Evolutionary conservation across 2,113 vertebrate genomes (phyloP), one percentile per base, ranked within the genome.

Genomic region (Ailurus styani): DNA sequence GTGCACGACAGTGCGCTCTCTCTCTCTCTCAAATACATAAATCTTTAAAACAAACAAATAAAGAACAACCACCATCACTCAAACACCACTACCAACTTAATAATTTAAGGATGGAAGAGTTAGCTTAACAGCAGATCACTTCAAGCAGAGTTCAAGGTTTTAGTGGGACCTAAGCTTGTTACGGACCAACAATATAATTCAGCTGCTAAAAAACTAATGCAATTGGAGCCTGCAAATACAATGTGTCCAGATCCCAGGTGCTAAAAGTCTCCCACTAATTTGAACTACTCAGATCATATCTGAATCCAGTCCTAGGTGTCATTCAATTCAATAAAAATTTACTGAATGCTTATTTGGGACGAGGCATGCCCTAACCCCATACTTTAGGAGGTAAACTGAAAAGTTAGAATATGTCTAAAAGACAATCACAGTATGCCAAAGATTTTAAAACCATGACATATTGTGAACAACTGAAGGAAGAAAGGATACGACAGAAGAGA

Each of bases 111-210:
- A 73, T 37, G 31, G 45, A 87, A 90, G 9, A 52, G 50, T 14
- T 91, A 52, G 54, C 42, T 75, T 66, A 50, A 85, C 12, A 90
- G 50, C 34, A 89, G 25, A 27, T 72, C 52, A 96, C 52, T 70
- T 82, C 68, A 93, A 88, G 37, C 23, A 96, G n/a, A 93, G 95
- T 45, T 55, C 29, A 95, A 95, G 52, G 31, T 87, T 94, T 93
- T 52, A 52, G 25, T 85, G 57, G 15, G 13, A 68, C n/a, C 12
- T 45, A 94, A 66, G 40, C 64, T 85, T 95, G 52, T 77, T 91
- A 64, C 31, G 13, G 95, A 70, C 4, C 20, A 95, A 83, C 23
- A 95, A 73, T 79, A 47, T n/a, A 75, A 92, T 93, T 95, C 45
- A 55, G n/a, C 42, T 95, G 42, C 40, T 93, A 81, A 60, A 94